phyloP scores from a whole-genome alignment of 2,888 invertebrate genomes.

The Macrophya annulata region DNA sequence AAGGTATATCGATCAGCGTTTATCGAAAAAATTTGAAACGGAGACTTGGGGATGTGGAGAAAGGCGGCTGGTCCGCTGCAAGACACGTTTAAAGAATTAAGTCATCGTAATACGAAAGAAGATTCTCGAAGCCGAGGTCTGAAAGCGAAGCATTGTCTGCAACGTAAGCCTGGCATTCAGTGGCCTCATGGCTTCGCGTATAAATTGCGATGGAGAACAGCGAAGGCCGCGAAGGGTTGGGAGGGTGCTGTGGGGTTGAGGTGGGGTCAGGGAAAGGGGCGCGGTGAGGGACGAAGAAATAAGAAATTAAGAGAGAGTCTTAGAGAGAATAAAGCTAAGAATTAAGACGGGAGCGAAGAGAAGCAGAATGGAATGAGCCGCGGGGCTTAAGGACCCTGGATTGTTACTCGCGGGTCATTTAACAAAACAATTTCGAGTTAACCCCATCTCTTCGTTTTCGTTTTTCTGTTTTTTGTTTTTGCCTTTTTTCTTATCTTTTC shows the following conservation, averaged over 20 bases:
- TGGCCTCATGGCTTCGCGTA: constrained; percentile 72
- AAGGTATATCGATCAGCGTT: constrained; percentile 28
- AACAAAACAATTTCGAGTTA: constrained; percentile 80
- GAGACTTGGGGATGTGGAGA: constrained; percentile 18
- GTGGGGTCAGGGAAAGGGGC: constrained; percentile 42
- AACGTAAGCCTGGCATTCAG: constrained; percentile 78
- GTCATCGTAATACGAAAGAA: constrained; percentile 77
- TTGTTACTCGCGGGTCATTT: constrained; percentile 80
- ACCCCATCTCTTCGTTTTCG: constrained; percentile 77
- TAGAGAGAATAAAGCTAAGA: constrained; percentile 80
- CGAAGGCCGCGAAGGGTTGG: constrained; percentile 69
- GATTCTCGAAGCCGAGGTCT: constrained; percentile 74
- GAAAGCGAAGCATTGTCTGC: constrained; percentile 78
- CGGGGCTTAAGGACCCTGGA: constrained; percentile 78
- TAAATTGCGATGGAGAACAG: constrained; percentile 74
- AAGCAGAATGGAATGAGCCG: constrained; percentile 70
- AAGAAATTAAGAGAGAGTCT: constrained; percentile 80
- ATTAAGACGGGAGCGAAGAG: constrained; percentile 76
- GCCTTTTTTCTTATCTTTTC: not conserved
- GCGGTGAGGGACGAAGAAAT: constrained; percentile 71
- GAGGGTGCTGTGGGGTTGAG: constrained; percentile 60
- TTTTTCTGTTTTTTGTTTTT: constrained; percentile 60
- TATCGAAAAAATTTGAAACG: constrained; percentile 15
- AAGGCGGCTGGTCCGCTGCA: constrained; percentile 22
- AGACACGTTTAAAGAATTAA: constrained; percentile 77